phyloP scores from a whole-genome alignment of 2,888 invertebrate species.

The Gari tellinella region DNA sequence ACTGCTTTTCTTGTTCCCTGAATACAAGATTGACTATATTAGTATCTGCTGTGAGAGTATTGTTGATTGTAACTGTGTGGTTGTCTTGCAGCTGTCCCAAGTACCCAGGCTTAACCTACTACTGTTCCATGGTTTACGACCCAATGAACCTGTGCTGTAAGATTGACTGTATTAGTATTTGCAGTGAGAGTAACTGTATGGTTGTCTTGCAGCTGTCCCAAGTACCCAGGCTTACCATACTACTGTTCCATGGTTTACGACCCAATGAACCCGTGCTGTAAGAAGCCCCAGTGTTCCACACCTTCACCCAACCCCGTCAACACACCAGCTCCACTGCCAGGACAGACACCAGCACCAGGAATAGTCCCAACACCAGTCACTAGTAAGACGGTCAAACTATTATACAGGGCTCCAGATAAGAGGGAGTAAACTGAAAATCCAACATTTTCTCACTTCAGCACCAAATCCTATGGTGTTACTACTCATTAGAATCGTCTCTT shows the following conservation, averaged over 20 bases:
- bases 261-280: slow-evolving; percentile 72
- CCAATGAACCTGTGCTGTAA: slow-evolving; percentile 72
- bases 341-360: slow-evolving; percentile 27
- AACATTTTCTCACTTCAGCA: too few relatives aligned
- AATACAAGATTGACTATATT: too few relatives aligned
- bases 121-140: slow-evolving; percentile 67
- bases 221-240: slow-evolving; percentile 66
- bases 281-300: slow-evolving; percentile 66
- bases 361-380: slow-evolving; percentile 23
- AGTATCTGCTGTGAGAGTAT: too few relatives aligned
- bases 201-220: slow-evolving; percentile 62
- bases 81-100: slow-evolving; percentile 72
- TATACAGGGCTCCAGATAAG: too few relatives aligned
- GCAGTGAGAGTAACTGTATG: too few relatives aligned
- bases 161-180: too few relatives aligned
- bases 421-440: too few relatives aligned
- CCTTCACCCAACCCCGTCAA: slow-evolving; percentile 46
- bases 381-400: slow-evolving; percentile 23
- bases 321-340: slow-evolving; percentile 52
- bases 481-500: too few relatives aligned
- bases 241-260: slow-evolving; percentile 67
- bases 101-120: slow-evolving; percentile 65
- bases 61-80: too few relatives aligned
- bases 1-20: too few relatives aligned
- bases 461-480: too few relatives aligned